Evolutionary conservation across 2,888 invertebrate species (phyloP).

Genomic region (Podotricha telesiphe): DNA sequence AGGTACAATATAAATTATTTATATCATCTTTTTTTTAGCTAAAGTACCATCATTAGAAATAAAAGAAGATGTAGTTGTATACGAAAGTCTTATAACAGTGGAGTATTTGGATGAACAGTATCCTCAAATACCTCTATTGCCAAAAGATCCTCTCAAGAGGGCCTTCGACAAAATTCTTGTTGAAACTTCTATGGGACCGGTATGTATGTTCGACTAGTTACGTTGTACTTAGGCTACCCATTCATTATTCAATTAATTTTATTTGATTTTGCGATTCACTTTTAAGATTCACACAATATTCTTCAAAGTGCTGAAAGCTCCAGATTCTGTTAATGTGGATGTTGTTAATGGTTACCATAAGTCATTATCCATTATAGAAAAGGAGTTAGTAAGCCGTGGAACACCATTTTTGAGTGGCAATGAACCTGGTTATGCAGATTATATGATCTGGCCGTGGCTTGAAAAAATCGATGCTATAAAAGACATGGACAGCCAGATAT

Average conservation of each 20-base stretch:
- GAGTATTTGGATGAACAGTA: constrained; percentile 93
- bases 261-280: background rate
- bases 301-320: constrained; percentile 55
- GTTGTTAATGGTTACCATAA: constrained; percentile 54
- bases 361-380: constrained; percentile 85
- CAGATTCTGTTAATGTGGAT: constrained; percentile 59
- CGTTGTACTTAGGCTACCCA: background rate
- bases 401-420: constrained; percentile 85
- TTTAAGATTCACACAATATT: constrained; percentile 60
- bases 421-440: constrained; percentile 90
- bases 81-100: constrained; percentile 90
- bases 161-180: constrained; percentile 88
- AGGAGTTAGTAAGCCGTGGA: constrained; percentile 84
- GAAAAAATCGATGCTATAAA: constrained; percentile 84
- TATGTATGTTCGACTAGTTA: constrained; percentile 50
- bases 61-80: constrained; percentile 85
- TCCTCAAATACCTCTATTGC: constrained; percentile 85
- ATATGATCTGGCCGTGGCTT: constrained; percentile 95
- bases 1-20: too few relatives aligned
- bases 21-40: constrained; percentile 55
- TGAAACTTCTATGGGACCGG: constrained; percentile 67
- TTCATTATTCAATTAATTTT: too few relatives aligned
- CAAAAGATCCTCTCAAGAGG: constrained; percentile 86
- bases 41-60: constrained; percentile 91
- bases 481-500: constrained; percentile 73